Percentiles rank a stretch among this genome's conserved stretches.
Evolutionary conservation across 2,113 vertebrate genomes (phyloP).

Genomic region (Halichoeres trimaculatus): DNA sequence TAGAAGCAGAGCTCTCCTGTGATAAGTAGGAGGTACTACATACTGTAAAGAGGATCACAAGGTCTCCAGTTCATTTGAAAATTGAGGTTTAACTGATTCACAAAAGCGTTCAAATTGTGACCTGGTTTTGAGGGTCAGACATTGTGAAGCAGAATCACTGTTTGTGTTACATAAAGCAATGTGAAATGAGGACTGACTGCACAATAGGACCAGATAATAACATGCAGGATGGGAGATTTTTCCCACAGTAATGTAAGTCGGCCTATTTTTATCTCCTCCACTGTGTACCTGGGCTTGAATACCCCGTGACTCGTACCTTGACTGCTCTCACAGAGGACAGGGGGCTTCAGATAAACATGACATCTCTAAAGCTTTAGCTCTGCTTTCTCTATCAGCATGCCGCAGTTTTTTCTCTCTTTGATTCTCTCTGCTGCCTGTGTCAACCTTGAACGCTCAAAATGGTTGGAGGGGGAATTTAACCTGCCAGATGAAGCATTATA

Average conservation of each 20-base stretch:
- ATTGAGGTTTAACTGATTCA: constrained; percentile 6
- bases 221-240: background rate
- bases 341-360: constrained; percentile 17
- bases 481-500: background rate
- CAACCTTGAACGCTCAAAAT: background rate
- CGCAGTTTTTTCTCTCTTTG: constrained; percentile 7
- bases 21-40: background rate
- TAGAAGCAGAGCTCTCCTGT: background rate
- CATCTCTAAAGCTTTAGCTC: constrained; percentile 6
- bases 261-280: constrained; percentile 11
- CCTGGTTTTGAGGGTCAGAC: background rate
- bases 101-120: background rate
- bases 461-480: background rate
- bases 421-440: background rate
- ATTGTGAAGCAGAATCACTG: background rate
- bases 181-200: constrained; percentile 4
- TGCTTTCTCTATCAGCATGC: background rate
- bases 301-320: background rate
- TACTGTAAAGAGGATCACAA: background rate
- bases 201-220: constrained; percentile 2
- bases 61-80: background rate
- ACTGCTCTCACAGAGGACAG: constrained; percentile 3
- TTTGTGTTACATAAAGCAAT: background rate
- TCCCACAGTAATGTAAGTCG: constrained; percentile 1
- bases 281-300: constrained; percentile 20